Evolutionary conservation across 2,888 invertebrate genomes (phyloP), one percentile per base, ranked within the genome.

Genomic region (Orchestes rusci): DNA sequence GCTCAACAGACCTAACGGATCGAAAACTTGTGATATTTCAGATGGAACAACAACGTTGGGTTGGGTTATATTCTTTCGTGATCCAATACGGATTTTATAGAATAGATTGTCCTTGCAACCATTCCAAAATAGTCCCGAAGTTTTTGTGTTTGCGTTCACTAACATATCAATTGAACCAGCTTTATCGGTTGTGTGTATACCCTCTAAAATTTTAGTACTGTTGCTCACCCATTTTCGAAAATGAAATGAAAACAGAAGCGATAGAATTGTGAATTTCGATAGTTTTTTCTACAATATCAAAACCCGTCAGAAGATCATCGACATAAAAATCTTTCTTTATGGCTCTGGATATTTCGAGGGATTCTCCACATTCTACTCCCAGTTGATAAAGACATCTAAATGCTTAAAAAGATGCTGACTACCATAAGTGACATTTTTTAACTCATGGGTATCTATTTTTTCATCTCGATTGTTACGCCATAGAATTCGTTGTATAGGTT

Each of bases 1-100:
- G 29, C 48, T 43, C 19, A 53, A 17, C 5, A 53, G 33, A 16
- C 53, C 54, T 7, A 55, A 19, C 2, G 51, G 53, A 16, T 55
- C 54, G 16, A 36, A 36, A 8, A 36, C 52, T 51, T 36, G 36
- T n/a, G 19, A 36, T n/a, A 39, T 43, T 37, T 42, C 41, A 4
- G 41, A 42, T n/a, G n/a, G n/a, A n/a, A n/a, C n/a, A 17, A 42
- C 13, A n/a, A 42, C 34, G 12, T 18, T 13, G 8, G 30, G 39
- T 12, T 39, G 29, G 16, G 40, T 33, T 16, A 32, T 23, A 15
- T 7, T n/a, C 5, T 36, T 20, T 5, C n/a, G 7, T 13, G 16
- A 36, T 4, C 10, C 10, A 16, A 12, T 36, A 20, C n/a, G n/a
- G 15, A 38, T 16, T 12, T 15, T 13, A 29, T 38, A 38, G 29